Evolutionary conservation across 2,888 invertebrate genomes (phyloP).

Genomic region (Rhabditoides inermis): DNA sequence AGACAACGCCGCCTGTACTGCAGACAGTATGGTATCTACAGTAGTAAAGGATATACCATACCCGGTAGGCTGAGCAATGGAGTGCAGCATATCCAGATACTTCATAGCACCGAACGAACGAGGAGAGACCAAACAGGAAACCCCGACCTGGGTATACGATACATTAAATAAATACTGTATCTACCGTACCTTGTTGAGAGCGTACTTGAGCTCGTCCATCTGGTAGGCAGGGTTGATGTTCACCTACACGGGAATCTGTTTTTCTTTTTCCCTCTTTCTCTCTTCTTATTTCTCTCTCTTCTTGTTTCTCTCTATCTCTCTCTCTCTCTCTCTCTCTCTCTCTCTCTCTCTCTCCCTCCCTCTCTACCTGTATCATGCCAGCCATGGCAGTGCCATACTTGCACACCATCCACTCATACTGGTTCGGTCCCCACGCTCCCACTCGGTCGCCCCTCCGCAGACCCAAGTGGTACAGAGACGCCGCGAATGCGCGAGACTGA

Average conservation of each 20-base stretch:
- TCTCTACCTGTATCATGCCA: slow-evolving; percentile 64
- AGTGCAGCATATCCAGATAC: too few species aligned
- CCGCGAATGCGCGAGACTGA: slow-evolving; percentile 3
- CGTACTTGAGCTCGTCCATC: not conserved
- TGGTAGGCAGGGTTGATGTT: slow-evolving; percentile 1
- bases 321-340: too few species aligned
- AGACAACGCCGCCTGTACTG: slow-evolving; percentile 9
- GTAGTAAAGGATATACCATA: slow-evolving; percentile 61
- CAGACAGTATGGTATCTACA: not conserved
- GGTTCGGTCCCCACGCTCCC: slow-evolving; percentile 71
- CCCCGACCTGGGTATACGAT: too few species aligned
- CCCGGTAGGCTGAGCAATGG: too few species aligned
- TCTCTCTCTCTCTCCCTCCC: too few species aligned
- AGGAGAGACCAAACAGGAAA: too few species aligned
- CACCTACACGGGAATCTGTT: not conserved
- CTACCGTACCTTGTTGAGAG: slow-evolving; percentile 2
- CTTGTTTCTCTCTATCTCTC: too few species aligned
- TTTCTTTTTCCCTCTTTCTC: not conserved
- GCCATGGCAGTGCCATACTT: slow-evolving; percentile 66
- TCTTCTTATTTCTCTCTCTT: too few species aligned
- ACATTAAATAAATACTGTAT: slow-evolving; percentile 42
- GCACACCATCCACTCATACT: slow-evolving; percentile 66
- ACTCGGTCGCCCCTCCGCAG: slow-evolving; percentile 66
- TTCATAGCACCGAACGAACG: too few species aligned
- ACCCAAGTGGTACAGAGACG: slow-evolving; percentile 58